Base-by-base conservation (phyloP, 2,113 vertebrate species). In the Lontra canadensis region DNA sequence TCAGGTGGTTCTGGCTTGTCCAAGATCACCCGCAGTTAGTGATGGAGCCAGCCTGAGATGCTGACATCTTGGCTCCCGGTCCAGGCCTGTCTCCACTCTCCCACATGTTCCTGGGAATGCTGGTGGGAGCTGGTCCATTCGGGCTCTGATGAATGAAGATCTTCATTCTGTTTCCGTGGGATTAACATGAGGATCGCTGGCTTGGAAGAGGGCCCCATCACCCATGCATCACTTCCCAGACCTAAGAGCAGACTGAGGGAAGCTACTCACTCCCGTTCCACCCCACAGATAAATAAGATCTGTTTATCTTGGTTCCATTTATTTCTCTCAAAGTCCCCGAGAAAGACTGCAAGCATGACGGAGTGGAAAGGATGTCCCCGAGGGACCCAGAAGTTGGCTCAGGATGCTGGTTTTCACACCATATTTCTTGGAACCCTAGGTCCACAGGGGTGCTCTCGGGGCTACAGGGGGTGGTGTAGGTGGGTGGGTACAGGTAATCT, bases 401-500 rank as follows among this genome's bases (percentile, higher is more conserved):
- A n/a, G 25, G 39, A 71, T 7, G 73, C 5, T 25, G 1, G 57
- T 76, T 88, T 86, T 84, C 52, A 79, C 20, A 8, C 21, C 61
- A n/a, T 2, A 29, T 44, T 55, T 73, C 39, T 1, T 3, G n/a
- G 84, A 61, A 3, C 11, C 76, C 49, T 7, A 9, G 80, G 34
- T 61, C 20, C 89, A 81, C 69, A 81, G 23, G 69, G 88, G 74
- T 39, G 49, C 55, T 49, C 4, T 25, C 4, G 61, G 63, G 67
- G 31, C 39, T 55, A 34, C 39, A 7, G 39, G 13, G 34, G 29
- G 10, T 44, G 55, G 29, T 21, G 21, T 17, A 15, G 23, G 65
- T 17, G 14, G 25, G 4, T 4, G 26, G 65, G 15, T 0, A 12
- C 21, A 5, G 15, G 36, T 10, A 2, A 29, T 26, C 44, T 12